A percentile compares a stretch with the other conserved stretches of the same genome.
Conservation (phyloP, 2,113 vertebrate genomes). For the Corythoichthys intestinalis region DNA sequence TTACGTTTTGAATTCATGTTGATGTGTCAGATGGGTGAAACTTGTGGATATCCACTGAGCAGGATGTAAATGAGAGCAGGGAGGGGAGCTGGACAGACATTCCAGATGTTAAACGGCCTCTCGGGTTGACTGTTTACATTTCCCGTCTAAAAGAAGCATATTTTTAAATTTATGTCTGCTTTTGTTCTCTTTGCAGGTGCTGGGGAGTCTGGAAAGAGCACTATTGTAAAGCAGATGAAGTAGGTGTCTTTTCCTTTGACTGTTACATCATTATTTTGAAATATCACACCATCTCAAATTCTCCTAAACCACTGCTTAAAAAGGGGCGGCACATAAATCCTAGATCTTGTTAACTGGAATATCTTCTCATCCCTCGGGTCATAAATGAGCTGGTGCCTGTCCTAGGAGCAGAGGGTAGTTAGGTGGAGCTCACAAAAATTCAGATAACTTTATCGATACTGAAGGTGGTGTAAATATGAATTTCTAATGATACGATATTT, state of each 20-base stretch:
- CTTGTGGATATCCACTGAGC: neutral
- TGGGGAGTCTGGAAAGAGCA: conserved; percentile 93
- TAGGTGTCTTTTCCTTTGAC: conserved; percentile 73
- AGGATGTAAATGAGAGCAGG: conserved; percentile 22
- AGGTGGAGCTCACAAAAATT: neutral
- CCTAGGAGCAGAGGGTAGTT: too few relatives aligned
- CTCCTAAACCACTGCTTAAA: neutral
- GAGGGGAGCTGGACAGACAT: conserved; percentile 13
- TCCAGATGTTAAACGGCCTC: conserved; percentile 60
- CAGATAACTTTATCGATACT: neutral
- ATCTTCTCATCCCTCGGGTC: neutral
- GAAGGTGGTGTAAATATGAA: too few relatives aligned
- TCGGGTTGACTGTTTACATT: conserved; percentile 60
- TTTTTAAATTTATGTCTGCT: conserved; percentile 71
- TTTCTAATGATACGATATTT: too few relatives aligned
- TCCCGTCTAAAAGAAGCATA: conserved; percentile 49
- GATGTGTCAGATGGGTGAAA: neutral
- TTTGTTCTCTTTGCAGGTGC: conserved; percentile 81
- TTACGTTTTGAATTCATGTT: conserved; percentile 10
- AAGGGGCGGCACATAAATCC: neutral
- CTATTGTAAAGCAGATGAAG: conserved; percentile 98
- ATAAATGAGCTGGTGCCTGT: neutral
- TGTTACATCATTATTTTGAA: neutral
- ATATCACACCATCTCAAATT: neutral
- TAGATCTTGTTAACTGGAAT: too few relatives aligned